These are phyloP conservation scores for Prunella strophiata DNA, from an alignment of 2,797 vertebrate species.

Conservation along the genomic window DNA sequence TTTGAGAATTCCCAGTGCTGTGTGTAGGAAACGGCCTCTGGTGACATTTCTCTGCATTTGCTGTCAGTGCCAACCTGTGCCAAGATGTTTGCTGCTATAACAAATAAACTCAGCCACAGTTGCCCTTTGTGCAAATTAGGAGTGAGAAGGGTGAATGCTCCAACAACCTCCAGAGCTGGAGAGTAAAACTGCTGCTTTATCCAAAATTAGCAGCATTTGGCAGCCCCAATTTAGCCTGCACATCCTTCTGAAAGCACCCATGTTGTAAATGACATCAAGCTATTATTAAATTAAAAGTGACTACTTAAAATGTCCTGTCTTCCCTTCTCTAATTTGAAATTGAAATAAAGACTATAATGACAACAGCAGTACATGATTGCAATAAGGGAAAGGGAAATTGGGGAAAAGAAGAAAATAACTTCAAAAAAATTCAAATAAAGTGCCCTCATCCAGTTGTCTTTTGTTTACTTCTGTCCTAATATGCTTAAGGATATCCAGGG, in stretches of 20 bases:
- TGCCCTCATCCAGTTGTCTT: background rate
- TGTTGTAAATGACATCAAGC: background rate
- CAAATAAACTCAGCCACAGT: background rate
- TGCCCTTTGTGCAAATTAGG: background rate
- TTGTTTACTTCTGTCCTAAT: background rate
- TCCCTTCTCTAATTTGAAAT: background rate
- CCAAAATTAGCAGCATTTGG: background rate
- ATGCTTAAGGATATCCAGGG: too few species aligned
- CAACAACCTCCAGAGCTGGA: background rate
- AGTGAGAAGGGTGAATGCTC: background rate
- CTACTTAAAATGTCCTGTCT: background rate
- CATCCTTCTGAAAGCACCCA: background rate
- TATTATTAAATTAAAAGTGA: background rate
- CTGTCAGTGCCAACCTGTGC: background rate
- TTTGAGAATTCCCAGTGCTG: constrained; percentile 9
- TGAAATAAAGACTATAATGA: background rate
- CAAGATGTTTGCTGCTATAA: background rate
- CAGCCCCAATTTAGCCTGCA: background rate
- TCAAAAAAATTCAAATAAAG: background rate
- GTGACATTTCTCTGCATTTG: constrained; percentile 24
- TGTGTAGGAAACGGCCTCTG: constrained; percentile 61
- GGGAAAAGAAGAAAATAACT: background rate
- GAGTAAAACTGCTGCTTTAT: background rate
- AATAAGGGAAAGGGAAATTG: background rate
- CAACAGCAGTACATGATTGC: background rate